Evolutionary conservation across 2,797 vertebrate species (phyloP).

Genomic region (Champsocephalus esox): DNA sequence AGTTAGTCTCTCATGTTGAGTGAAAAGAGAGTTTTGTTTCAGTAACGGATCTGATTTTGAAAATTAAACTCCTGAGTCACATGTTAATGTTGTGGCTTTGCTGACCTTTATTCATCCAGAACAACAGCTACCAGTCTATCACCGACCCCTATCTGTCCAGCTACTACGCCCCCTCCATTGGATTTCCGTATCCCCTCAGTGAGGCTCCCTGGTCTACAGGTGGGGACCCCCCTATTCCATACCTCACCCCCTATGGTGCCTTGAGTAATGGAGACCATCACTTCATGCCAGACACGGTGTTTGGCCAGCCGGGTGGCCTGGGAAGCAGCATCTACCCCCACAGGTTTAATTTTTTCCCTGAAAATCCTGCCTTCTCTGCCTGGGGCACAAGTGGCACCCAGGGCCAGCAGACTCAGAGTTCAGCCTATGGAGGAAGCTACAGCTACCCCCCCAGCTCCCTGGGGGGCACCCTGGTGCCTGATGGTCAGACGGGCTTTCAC

Average conservation of each 20-base stretch:
- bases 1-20: too few relatives aligned
- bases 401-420: conserved; percentile 95
- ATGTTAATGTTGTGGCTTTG: conserved; percentile 43
- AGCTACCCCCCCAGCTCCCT: conserved; percentile 95
- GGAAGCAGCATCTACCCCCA: conserved; percentile 95
- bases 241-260: conserved; percentile 95
- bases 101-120: conserved; percentile 77
- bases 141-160: conserved; percentile 96
- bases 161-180: conserved; percentile 96
- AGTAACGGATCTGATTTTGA: background rate
- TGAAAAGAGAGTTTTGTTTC: background rate
- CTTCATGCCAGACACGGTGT: conserved; percentile 96
- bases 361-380: conserved; percentile 95
- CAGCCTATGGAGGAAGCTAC: conserved; percentile 95
- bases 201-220: conserved; percentile 98
- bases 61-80: conserved; percentile 16
- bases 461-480: conserved; percentile 92
- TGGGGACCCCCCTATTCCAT: conserved; percentile 95
- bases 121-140: conserved; percentile 97
- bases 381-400: conserved; percentile 96
- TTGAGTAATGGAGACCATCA: conserved; percentile 97
- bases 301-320: conserved; percentile 94
- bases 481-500: conserved; percentile 95
- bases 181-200: conserved; percentile 95
- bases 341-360: conserved; percentile 96